A percentile compares a stretch with the other conserved stretches of the same genome.
phyloP scores from a whole-genome alignment of 2,797 vertebrate genomes.

The Scleropages formosus region DNA sequence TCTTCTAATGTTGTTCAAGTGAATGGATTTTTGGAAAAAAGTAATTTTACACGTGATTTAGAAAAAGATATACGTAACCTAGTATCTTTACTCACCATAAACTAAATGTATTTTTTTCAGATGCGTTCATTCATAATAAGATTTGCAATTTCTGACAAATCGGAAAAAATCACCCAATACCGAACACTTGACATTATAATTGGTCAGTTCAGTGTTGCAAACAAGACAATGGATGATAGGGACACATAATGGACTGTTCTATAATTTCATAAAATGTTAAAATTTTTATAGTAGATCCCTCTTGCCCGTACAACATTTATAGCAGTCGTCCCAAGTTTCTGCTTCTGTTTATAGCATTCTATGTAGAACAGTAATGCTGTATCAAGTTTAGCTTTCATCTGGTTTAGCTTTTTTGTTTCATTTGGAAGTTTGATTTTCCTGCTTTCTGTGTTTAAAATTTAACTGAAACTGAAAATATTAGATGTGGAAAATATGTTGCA shows the following conservation, averaged over 20 bases:
- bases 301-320: slow-evolving; percentile 18
- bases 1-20: not conserved
- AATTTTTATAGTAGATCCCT: slow-evolving; percentile 5
- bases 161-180: slow-evolving; percentile 21
- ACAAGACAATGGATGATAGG: slow-evolving; percentile 7
- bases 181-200: slow-evolving; percentile 20
- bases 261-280: slow-evolving; percentile 14
- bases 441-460: slow-evolving; percentile 44
- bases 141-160: slow-evolving; percentile 6
- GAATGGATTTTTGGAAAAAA: not conserved
- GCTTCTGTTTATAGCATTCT: not conserved
- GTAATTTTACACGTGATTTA: too few relatives aligned
- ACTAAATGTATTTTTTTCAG: not conserved
- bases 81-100: too few relatives aligned
- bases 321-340: slow-evolving; percentile 7
- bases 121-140: not conserved
- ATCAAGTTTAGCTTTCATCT: slow-evolving; percentile 25
- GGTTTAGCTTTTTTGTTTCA: slow-evolving; percentile 44
- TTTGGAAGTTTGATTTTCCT: slow-evolving; percentile 51
- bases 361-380: too few relatives aligned
- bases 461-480: slow-evolving; percentile 55
- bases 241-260: not conserved
- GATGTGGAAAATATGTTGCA: slow-evolving; percentile 57
- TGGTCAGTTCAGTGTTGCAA: slow-evolving; percentile 8
- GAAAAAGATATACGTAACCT: too few relatives aligned